Conservation (phyloP, 1,140 invertebrate species). For the Hesperophylax magnus region DNA sequence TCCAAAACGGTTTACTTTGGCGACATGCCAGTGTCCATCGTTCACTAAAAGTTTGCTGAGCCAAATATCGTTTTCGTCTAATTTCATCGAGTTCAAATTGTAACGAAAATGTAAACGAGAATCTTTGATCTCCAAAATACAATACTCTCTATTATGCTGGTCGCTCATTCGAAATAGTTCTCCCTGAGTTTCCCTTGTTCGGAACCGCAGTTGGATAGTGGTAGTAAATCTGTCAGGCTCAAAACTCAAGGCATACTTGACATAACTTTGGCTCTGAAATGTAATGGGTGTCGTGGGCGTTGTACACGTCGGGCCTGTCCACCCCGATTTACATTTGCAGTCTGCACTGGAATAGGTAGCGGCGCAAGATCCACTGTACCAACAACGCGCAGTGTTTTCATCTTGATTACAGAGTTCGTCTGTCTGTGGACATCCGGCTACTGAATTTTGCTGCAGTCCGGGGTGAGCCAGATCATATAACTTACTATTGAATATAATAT, state of each 20-base stretch:
- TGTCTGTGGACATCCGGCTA: conserved; percentile 90
- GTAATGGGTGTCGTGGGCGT: conserved; percentile 88
- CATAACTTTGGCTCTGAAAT: conserved; percentile 93
- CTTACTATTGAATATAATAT: conserved; percentile 95
- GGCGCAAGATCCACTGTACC: conserved; percentile 93
- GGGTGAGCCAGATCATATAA: conserved; percentile 93
- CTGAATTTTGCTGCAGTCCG: conserved; percentile 85
- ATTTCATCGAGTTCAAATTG: conserved; percentile 92
- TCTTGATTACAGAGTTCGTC: conserved; percentile 89
- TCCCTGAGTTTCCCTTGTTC: conserved; percentile 92
- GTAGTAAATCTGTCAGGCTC: conserved; percentile 94
- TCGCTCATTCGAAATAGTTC: conserved; percentile 93
- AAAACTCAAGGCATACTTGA: conserved; percentile 95
- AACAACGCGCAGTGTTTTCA: conserved; percentile 85
- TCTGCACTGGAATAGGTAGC: conserved; percentile 88
- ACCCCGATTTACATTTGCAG: conserved; percentile 94
- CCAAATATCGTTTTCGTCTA: conserved; percentile 92
- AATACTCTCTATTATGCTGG: conserved; percentile 95
- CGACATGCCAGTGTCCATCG: conserved; percentile 98
- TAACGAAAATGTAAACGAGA: conserved; percentile 91
- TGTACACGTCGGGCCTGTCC: conserved; percentile 89
- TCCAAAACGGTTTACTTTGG: conserved; percentile 89
- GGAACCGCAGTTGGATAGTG: conserved; percentile 91
- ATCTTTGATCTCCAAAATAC: conserved; percentile 94
- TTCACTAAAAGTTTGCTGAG: conserved; percentile 90